Evolutionary conservation across 2,797 vertebrate species (phyloP).

Genomic region (Pseudotriccus pelzelni): DNA sequence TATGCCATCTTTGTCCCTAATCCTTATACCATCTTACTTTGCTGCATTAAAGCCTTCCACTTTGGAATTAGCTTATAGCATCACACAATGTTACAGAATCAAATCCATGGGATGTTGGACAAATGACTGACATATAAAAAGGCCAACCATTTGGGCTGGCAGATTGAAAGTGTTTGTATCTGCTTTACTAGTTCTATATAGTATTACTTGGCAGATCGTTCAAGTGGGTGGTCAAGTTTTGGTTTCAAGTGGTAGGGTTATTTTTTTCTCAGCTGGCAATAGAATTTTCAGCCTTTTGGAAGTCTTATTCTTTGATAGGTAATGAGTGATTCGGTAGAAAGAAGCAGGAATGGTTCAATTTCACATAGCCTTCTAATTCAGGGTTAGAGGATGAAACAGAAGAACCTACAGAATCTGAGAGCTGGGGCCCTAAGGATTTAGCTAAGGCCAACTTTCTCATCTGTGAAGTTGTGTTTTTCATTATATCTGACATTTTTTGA

Average conservation of each 20-base stretch:
- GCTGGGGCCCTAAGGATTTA: constrained; percentile 60
- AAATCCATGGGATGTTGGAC: not conserved
- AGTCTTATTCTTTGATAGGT: not conserved
- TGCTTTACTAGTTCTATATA: not conserved
- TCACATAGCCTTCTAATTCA: constrained; percentile 52
- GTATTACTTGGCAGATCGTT: not conserved
- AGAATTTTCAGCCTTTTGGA: not conserved
- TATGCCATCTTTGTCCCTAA: not conserved
- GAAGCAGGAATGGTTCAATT: constrained; percentile 19
- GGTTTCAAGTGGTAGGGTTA: not conserved
- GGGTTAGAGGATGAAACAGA: constrained; percentile 45
- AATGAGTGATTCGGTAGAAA: constrained; percentile 31
- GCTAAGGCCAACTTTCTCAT: constrained; percentile 51
- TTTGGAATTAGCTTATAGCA: not conserved
- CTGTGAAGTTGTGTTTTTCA: constrained; percentile 60
- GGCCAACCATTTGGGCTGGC: not conserved
- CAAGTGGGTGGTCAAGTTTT: not conserved
- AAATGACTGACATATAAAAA: not conserved
- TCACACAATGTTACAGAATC: not conserved
- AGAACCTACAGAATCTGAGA: constrained; percentile 29
- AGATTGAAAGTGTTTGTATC: not conserved
- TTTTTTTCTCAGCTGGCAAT: not conserved
- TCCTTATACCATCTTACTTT: not conserved
- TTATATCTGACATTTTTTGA: constrained; percentile 73
- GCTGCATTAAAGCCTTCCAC: not conserved